Base-by-base conservation (phyloP, 2,113 vertebrate species). In the Gobiocypris rarus region DNA sequence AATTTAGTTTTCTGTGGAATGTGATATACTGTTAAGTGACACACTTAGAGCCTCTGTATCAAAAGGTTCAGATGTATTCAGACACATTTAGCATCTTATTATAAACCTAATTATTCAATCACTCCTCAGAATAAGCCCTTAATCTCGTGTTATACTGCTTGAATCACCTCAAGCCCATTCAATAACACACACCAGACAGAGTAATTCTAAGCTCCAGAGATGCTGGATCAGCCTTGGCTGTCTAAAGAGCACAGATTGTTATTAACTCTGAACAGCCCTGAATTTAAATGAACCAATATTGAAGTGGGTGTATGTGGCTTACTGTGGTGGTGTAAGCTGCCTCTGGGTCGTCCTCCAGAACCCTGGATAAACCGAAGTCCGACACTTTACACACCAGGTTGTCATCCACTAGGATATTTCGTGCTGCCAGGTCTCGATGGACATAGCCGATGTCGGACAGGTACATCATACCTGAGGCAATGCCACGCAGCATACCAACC, bases 351-450 rank as follows among this genome's bases (percentile, higher is more conserved):
- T 99, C 98, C 84, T 98, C 97, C 52, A 99, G 92, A 3, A 98
- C 94, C 79, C 98, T 95, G 45, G 98, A 99, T 87, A 99, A 96
- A 17, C 97, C 97, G 89, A 99, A 99, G 90, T 99, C 97, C 0
- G 97, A 99, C 87, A 99, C 97, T 88, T 99, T 99, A 89, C 98
- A 99, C 61, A 98, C 96, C 90, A 99, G 89, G 89, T 95, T 98
- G 28, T 96, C 96, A 65, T 99, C 97, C 86, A 99, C 97, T 90
- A 99, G 92, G 89, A 99, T 97, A 92, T 99, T 99, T 1, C 98
- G 94, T 43, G 94, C 94, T 9, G 94, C 94, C 1, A 95, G 91
- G 90, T 95, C 94, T 82, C 94, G 90, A 89, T 95, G 94, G 82
- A 95, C 90, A 86, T 94, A 95, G 61, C 94, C 94, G 82, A 94